Evolutionary conservation across 2,113 vertebrate genomes (phyloP).

Genomic region (Glareola pratincola): DNA sequence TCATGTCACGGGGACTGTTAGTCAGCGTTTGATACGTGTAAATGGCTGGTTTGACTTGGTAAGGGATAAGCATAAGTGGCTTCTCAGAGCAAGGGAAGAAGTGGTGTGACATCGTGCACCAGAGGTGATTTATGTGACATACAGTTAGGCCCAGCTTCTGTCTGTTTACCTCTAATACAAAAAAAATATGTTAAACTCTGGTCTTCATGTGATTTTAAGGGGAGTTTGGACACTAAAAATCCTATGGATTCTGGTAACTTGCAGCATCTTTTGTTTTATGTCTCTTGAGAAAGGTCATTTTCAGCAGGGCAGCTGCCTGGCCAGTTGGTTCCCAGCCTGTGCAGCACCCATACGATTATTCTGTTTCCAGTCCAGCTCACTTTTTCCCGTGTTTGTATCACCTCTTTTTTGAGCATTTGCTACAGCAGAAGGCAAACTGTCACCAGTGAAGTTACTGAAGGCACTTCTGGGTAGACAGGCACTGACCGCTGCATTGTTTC

Average conservation of each 20-base stretch:
- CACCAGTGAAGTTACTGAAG: neutral
- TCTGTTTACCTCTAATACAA: neutral
- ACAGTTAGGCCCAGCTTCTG: neutral
- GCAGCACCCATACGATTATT: neutral
- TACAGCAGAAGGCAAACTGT: neutral
- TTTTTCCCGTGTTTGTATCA: neutral
- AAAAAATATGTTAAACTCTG: neutral
- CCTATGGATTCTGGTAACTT: neutral
- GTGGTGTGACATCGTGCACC: neutral
- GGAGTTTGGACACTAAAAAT: neutral
- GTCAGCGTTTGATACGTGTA: neutral
- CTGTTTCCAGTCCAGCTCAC: neutral
- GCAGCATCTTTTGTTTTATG: neutral
- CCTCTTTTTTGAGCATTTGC: neutral
- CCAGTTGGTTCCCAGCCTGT: neutral
- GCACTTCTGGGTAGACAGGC: neutral
- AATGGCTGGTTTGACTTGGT: neutral
- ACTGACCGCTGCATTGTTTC: neutral
- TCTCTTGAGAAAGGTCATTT: neutral
- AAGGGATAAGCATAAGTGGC: neutral
- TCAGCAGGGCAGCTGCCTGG: neutral
- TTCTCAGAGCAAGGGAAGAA: neutral
- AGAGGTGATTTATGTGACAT: neutral
- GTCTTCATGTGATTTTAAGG: neutral
- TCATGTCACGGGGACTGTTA: neutral